Percentiles rank a stretch among this genome's conserved stretches.
Evolutionary conservation across 2,113 vertebrate genomes (phyloP).

Genomic region (Pelvicachromis taeniatus): DNA sequence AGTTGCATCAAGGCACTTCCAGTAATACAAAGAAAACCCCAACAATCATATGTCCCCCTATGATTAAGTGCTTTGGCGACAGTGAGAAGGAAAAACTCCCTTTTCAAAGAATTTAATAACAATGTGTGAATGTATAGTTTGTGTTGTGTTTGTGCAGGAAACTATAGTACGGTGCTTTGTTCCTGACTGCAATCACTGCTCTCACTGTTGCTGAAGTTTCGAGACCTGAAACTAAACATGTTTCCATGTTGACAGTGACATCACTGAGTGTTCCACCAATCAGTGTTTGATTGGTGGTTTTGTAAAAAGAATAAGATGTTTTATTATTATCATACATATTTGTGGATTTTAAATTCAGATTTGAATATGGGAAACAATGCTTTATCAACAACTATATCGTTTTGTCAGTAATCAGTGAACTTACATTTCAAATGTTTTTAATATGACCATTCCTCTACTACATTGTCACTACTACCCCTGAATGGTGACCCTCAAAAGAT

Average conservation of each 20-base stretch:
- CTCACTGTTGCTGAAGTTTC: background rate
- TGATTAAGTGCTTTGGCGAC: background rate
- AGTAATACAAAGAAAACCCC: background rate
- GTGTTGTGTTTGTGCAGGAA: background rate
- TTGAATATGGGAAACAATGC: accelerated
- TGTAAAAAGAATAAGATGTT: no score
- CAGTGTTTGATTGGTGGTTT: background rate
- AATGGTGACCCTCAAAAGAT: accelerated
- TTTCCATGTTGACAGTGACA: background rate
- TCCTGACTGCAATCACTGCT: background rate
- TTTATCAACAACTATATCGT: background rate
- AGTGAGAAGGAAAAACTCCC: background rate
- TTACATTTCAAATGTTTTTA: background rate
- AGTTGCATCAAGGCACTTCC: background rate
- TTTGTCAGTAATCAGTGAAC: background rate
- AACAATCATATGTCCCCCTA: background rate
- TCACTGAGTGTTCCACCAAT: background rate
- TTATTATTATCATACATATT: no score
- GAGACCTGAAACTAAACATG: background rate
- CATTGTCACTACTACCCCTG: background rate
- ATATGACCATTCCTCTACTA: background rate
- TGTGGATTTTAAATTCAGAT: no score
- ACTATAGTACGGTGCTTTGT: background rate
- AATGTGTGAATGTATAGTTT: background rate
- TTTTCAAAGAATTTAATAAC: background rate